Evolutionary conservation across 2,888 invertebrate species (phyloP), one percentile per base, ranked within the genome.

Genomic region (Amphipyra berbera): DNA sequence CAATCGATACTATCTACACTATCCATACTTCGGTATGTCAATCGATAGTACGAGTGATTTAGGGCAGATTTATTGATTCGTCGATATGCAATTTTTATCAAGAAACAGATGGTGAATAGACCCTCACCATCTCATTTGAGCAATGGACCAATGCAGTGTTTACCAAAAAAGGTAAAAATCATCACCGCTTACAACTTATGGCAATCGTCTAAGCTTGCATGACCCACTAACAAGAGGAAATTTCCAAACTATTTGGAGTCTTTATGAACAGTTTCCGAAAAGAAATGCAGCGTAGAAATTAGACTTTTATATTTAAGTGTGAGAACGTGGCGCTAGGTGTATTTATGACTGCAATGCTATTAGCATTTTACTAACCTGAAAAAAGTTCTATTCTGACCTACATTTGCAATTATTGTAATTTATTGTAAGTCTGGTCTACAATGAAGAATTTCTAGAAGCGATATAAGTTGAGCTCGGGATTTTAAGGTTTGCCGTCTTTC

Each of bases 171-270:
- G 21, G n/a, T n/a, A 21, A 21, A 21, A 21, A 30, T 8, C 56
- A 63, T 58, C 13, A 6, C 10, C 49, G 49, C 68, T 61, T 64
- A 9, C 78, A 0, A 76, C 72, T 81, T 81, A 61, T 12, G 30
- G 57, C 82, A 61, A 13, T 13, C 41, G 37, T 52, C 57, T 47
- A 71, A 67, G 58, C 69, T 82, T 66, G 79, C 79, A 82, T 82
- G 82, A 78, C 78, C 77, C 61, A 79, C 82, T 84, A 84, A 81
- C 73, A 78, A 76, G 82, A 81, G 58, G 80, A 79, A 82, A 77
- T 78, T 76, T 61, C 60, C 58, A 68, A 82, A 82, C 82, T 83
- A 81, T 82, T 83, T 68, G 68, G 72, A 72, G 55, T 77, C 59
- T 70, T 72, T 71, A 68, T 64, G 66, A 78, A 75, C 56, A 45